phyloP scores from a whole-genome alignment of 2,888 invertebrate species.

The Eucera pruinosa region DNA sequence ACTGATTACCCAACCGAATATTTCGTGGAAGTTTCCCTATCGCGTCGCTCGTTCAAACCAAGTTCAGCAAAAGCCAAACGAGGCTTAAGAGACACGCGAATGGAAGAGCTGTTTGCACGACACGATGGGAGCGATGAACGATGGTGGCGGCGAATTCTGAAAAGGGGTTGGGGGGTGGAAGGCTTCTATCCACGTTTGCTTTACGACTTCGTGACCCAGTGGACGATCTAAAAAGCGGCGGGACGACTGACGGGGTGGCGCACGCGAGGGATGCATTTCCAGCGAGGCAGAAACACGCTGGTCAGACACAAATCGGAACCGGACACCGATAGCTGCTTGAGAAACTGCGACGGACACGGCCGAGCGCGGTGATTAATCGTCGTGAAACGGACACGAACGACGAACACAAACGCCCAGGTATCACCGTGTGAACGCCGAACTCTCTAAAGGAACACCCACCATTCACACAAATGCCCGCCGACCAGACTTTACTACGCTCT shows the following conservation, averaged over 20 bases:
- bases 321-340: slow-evolving; percentile 58
- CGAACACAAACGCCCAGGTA: slow-evolving; percentile 29
- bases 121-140: slow-evolving; percentile 23
- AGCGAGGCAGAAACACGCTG: slow-evolving; percentile 44
- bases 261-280: slow-evolving; percentile 53
- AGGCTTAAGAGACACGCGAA: background rate
- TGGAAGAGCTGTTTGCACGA: slow-evolving; percentile 9
- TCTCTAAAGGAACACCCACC: slow-evolving; percentile 21
- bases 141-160: slow-evolving; percentile 16
- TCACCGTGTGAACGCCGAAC: slow-evolving; percentile 29
- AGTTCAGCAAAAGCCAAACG: too few species aligned
- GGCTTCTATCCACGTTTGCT: slow-evolving; percentile 21
- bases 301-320: slow-evolving; percentile 54
- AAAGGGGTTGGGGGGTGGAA: background rate
- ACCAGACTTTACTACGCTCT: too few species aligned
- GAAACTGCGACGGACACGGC: slow-evolving; percentile 56
- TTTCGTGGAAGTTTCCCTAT: too few species aligned
- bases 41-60: too few species aligned
- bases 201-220: slow-evolving; percentile 36
- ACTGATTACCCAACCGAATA: too few species aligned
- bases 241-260: background rate
- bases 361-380: slow-evolving; percentile 48
- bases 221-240: slow-evolving; percentile 21
- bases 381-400: slow-evolving; percentile 48
- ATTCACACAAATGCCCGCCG: slow-evolving; percentile 10